A percentile compares a stretch with the other conserved stretches of the same genome.
phyloP scores from a whole-genome alignment of 2,888 invertebrate species.

The Limnephilus lunatus region DNA sequence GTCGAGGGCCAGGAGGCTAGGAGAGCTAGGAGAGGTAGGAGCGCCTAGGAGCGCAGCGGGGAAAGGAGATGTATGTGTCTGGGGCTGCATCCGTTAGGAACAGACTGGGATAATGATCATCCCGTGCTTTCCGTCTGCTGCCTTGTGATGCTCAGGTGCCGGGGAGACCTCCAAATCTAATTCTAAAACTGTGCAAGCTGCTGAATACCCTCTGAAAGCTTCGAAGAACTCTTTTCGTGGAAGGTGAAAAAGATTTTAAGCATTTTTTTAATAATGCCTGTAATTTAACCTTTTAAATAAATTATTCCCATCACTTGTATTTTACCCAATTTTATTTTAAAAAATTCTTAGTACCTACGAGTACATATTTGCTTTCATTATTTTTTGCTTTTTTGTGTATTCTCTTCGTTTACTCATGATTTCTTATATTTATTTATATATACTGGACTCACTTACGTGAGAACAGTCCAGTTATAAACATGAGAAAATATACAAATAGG shows the following conservation, averaged over 20 bases:
- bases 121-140: neutral
- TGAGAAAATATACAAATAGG: too few relatives aligned
- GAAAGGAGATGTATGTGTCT: constrained; percentile 34
- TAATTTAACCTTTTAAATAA: too few relatives aligned
- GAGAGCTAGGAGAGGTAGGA: neutral
- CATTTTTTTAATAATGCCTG: neutral
- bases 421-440: too few relatives aligned
- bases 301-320: too few relatives aligned
- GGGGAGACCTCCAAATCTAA: constrained; percentile 10
- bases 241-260: neutral
- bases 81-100: constrained; percentile 24
- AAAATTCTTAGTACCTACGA: too few relatives aligned
- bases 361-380: too few relatives aligned
- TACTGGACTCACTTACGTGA: too few relatives aligned
- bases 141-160: neutral
- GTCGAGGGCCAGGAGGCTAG: neutral
- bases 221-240: neutral
- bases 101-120: constrained; percentile 30
- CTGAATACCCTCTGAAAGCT: neutral
- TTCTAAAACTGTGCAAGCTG: neutral
- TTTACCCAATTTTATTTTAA: too few relatives aligned
- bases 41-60: neutral
- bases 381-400: too few relatives aligned
- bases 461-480: too few relatives aligned
- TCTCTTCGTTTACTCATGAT: too few relatives aligned